Base-by-base conservation (phyloP, 2,797 vertebrate species). In the Fringilla coelebs region DNA sequence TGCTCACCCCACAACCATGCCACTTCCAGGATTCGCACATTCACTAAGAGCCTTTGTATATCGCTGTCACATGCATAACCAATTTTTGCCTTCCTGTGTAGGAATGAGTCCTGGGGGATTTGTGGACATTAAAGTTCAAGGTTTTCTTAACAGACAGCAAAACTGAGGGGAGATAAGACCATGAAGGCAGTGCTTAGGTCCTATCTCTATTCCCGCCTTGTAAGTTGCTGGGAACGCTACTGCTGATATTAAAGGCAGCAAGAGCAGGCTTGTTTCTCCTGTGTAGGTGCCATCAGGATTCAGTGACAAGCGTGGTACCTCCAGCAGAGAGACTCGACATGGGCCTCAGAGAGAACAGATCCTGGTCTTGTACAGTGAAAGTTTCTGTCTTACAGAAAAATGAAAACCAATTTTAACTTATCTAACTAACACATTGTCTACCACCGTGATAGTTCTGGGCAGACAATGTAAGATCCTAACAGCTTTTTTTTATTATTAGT, bases 391-490 rank as follows among this genome's bases (percentile, higher is more conserved):
- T 48, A 26, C 6, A 29, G 63, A 76, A 88, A 72, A 78, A 32
- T 9, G 3, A 43, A 88, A 74, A 16, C 11, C 7, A 58, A 29
- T 79, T 74, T 85, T 63, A 78, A 60, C 4, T 38, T 60, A 70
- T 41, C 46, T 41, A 60, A 51, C 8, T 48, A 60, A 78, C 41
- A 16, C 6, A 19, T 48, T 0, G 0, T 41, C 45, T 78, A 34
- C 6, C 54, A 57, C 8, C 31, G 16, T 45, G 19, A 51, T 26
- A 55, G 18, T 31, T 67, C 49, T 78, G 24, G 17, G 13, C 41
- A 65, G 73, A 85, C 1, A 65, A 24, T 38, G 45, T 10, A 45
- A 34, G 60, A 74, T 52, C 8, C 24, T 54, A 22, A 24, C 12
- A 6, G 5, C 0, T 0, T n/a, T 62, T 61, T 66, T 58, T 57